These are phyloP conservation scores for Rotaria socialis DNA, from an alignment of 2,888 invertebrate species.

Conservation along the genomic window DNA sequence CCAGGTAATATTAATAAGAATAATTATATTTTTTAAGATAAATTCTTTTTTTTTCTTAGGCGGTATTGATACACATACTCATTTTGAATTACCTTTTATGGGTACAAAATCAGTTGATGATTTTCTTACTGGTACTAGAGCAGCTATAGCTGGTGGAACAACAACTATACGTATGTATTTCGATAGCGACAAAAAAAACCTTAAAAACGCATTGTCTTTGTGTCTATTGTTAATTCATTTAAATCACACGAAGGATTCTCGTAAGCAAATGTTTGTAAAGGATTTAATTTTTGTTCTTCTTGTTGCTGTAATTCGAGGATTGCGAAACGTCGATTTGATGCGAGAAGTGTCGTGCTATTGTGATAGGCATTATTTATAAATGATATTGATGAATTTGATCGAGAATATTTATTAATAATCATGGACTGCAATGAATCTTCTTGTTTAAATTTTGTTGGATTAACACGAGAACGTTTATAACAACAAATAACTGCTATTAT, in stretches of 20 bases:
- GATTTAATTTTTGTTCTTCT: background rate
- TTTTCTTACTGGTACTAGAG: constrained; percentile 49
- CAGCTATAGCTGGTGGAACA: constrained; percentile 49
- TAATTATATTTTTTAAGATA: constrained; percentile 36
- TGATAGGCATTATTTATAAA: background rate
- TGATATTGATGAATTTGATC: background rate
- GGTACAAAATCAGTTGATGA: constrained; percentile 48
- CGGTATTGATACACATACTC: constrained; percentile 48
- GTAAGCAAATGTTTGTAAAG: background rate
- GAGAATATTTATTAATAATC: background rate
- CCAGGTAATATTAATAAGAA: constrained; percentile 39
- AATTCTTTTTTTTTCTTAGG: constrained; percentile 34
- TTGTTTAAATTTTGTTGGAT: background rate
- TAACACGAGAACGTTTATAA: background rate
- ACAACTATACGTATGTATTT: constrained; percentile 48
- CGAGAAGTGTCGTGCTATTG: background rate
- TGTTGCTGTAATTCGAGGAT: background rate
- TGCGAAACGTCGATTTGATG: background rate
- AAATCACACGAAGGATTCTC: background rate
- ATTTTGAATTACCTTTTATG: constrained; percentile 48
- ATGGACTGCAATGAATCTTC: background rate
- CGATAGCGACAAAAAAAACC: background rate
- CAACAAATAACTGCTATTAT: background rate
- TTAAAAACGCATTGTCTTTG: background rate
- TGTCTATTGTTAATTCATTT: background rate